Evolutionary conservation across 2,113 vertebrate genomes (phyloP).

Genomic region (Notothenia coriiceps): DNA sequence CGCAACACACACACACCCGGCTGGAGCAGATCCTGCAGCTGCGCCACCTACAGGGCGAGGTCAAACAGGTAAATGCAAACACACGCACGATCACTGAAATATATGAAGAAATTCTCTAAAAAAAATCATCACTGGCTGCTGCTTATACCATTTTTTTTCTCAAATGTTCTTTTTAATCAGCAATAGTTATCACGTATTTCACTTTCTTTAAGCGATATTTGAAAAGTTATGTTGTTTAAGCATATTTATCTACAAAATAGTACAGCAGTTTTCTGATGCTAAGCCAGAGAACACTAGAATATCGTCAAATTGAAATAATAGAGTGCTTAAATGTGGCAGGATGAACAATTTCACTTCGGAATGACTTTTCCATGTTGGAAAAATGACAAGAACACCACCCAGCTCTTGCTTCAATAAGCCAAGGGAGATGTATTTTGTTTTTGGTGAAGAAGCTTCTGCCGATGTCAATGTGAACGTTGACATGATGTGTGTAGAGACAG

Average conservation of each 20-base stretch:
- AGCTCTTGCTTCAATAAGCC: not conserved
- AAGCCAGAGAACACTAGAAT: not conserved
- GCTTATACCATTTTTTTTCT: too few species aligned
- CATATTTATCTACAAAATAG: not conserved
- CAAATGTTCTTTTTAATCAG: too few species aligned
- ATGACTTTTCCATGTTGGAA: conserved; percentile 5
- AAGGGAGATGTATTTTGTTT: conserved; percentile 1
- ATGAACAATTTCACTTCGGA: not conserved
- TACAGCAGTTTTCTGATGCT: not conserved
- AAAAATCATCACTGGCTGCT: too few species aligned
- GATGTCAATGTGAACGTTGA: conserved; percentile 31
- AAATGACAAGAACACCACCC: conserved; percentile 26
- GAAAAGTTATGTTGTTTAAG: not conserved
- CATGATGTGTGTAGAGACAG: conserved; percentile 32
- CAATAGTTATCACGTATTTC: too few species aligned
- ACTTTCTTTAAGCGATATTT: not conserved
- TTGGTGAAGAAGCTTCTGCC: conserved; percentile 1
- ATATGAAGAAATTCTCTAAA: too few species aligned
- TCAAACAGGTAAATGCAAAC: conserved; percentile 91
- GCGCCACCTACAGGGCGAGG: conserved; percentile 95
- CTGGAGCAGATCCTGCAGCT: conserved; percentile 97
- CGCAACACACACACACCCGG: conserved; percentile 87
- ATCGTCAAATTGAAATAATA: conserved; percentile 8
- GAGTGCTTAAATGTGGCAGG: not conserved
- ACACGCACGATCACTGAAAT: conserved; percentile 78